Base-by-base conservation (phyloP, 2,113 vertebrate genomes). In the Asarcornis scutulata region DNA sequence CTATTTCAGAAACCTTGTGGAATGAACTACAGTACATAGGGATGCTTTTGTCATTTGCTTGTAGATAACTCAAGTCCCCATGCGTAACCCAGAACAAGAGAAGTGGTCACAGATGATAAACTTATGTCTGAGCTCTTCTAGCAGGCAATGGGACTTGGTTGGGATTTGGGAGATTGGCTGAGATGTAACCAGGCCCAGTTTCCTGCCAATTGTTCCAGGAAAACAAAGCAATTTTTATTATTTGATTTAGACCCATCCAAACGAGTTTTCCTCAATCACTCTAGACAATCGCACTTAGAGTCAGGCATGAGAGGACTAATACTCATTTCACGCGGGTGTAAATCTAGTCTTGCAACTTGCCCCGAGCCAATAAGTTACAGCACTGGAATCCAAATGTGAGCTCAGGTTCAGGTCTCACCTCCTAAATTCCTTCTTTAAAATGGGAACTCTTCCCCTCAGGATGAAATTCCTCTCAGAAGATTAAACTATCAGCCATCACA, bases 1-100 rank as follows among this genome's bases (percentile, higher is more conserved):
- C 75, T 52, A 44, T 93, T 68, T 91, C 75, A 62, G 85, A 93
- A 82, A 94, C 81, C 72, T 89, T 46, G 66, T 46, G 73, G 95
- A 93, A 83, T 52, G 29, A 62, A 50, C 42, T 38, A 36, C 9
- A 44, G 86, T 60, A 67, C 40, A 73, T 15, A 6, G 8, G 10
- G 42, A 56, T 71, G 40, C 13, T 86, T 85, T 58, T 82, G 18
- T 44, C 56, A 72, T 38, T 84, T 83, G 63, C 91, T 76, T 82
- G 53, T 42, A 62, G 56, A 50, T 36, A 85, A 75, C 29, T 36
- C 48, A 91, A 40, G 68, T 21, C 74, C 18, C 11, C 62, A 31
- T 7, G 40, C 27, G 17, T n/a, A 81, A 78, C 6, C 27, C 63
- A 40, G 89, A 93, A 29, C 13, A 60, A 25, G 56, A 40, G 13